Conservation (phyloP, 1,140 invertebrate species). For the Oryctes rhinoceros region DNA sequence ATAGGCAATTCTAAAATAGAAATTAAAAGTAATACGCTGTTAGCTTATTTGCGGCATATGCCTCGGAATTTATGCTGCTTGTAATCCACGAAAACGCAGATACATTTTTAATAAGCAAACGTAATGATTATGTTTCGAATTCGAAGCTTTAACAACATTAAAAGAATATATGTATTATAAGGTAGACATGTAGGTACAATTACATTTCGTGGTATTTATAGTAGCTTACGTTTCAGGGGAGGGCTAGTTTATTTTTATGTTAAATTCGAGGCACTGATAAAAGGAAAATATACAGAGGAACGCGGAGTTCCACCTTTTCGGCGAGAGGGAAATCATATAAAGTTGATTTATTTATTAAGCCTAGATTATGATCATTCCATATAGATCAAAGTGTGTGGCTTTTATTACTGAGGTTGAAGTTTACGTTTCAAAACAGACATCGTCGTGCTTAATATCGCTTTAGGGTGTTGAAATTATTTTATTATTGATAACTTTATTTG, state of each 20-base stretch:
- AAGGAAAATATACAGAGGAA: conserved; percentile 13
- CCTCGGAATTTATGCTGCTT: no score
- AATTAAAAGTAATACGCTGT: not conserved
- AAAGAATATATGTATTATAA: not conserved
- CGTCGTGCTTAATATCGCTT: no score
- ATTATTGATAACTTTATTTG: no score
- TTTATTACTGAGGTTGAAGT: no score
- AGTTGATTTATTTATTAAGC: not conserved
- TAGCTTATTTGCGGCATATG: not conserved
- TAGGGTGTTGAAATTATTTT: no score
- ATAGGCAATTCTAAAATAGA: not conserved
- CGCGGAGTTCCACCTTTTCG: not conserved
- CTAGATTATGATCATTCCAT: no score
- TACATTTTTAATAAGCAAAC: no score
- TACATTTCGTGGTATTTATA: conserved; percentile 7
- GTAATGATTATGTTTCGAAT: no score
- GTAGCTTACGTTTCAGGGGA: not conserved
- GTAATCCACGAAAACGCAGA: no score
- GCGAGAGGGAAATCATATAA: not conserved
- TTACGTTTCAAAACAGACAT: no score
- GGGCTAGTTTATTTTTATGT: conserved; percentile 16
- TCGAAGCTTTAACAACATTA: not conserved
- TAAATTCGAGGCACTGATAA: conserved; percentile 6
- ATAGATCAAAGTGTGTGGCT: no score
- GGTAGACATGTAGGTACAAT: not conserved